These are phyloP conservation scores for Trematomus loennbergii DNA, from an alignment of 2,113 vertebrate species.

Conservation along the genomic window DNA sequence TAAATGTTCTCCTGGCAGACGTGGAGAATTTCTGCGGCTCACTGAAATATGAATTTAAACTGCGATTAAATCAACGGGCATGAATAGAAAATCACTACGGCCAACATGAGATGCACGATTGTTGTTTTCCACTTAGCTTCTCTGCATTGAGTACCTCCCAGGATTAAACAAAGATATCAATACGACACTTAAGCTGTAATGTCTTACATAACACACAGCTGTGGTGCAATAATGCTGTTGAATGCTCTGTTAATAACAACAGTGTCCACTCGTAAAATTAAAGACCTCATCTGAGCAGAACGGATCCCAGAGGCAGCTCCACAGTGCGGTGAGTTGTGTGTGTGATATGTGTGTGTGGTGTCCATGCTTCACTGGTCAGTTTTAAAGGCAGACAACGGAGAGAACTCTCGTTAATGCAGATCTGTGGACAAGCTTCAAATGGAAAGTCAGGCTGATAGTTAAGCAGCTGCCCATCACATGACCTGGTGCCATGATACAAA, in stretches of 20 bases:
- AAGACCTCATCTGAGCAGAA: slow-evolving; percentile 45
- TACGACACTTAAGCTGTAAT: slow-evolving; percentile 16
- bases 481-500: neutral
- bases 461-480: neutral
- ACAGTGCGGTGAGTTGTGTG: neutral
- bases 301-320: slow-evolving; percentile 30
- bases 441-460: slow-evolving; percentile 11
- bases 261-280: neutral
- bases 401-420: slow-evolving; percentile 30
- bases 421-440: slow-evolving; percentile 23
- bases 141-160: slow-evolving; percentile 21
- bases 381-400: neutral
- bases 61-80: slow-evolving; percentile 25
- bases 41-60: slow-evolving; percentile 37
- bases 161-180: slow-evolving; percentile 31
- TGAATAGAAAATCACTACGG: slow-evolving; percentile 26
- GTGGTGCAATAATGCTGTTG: neutral
- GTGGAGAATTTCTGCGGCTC: slow-evolving; percentile 15
- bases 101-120: slow-evolving; percentile 12
- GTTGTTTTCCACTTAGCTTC: slow-evolving; percentile 48
- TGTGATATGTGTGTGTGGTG: neutral
- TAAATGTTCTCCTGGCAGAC: slow-evolving; percentile 40
- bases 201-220: slow-evolving; percentile 18
- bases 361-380: slow-evolving; percentile 28
- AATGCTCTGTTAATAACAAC: slow-evolving; percentile 10